Base-by-base conservation (phyloP, 1,140 invertebrate species). In the Agrypnia vestita region DNA sequence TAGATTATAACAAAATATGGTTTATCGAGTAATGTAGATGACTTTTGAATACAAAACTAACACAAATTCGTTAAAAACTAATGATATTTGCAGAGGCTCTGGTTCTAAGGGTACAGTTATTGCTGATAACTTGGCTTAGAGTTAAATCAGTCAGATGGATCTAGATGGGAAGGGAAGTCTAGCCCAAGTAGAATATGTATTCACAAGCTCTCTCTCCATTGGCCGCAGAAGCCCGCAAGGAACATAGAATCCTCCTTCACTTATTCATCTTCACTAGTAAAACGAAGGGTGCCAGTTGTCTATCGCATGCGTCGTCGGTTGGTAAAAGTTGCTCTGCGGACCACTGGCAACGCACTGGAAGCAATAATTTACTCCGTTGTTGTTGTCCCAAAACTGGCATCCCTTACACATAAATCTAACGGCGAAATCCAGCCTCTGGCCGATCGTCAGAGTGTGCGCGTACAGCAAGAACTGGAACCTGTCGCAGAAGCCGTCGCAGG, bases 401-500 rank as follows among this genome's bases (percentile, higher is more conserved):
- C 95, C 96, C 84, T 94, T 94, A 79, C 94, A 95, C 84, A 94
- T 92, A 87, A 96, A 98, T 43, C 95, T 91, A 6, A 97, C 91
- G 0, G 96, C 96, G 78, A 98, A 93, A 85, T 96, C 94, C 10
- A 98, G 85, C 53, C 92, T 91, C 82, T 95, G 92, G 0, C 96
- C 96, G 3, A 95, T 90, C 9, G 90, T 87, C 82, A 97, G 88
- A 49, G 91, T 93, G 83, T 94, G 92, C 76, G 93, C 93, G 79
- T 94, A 95, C 1, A 96, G 84, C 7, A 93, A 86, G 84, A 98
- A 95, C 9, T 92, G 92, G 85, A 98, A 98, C 79, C 94, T 94
- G 86, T 99, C 97, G 12, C 96, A 97, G 82, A 96, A 96, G 0
- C 97, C 97, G 84, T 98, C 97, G 87, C 96, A 97, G 0, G 97